Conservation (phyloP, 2,888 invertebrate species). For the Eupithecia insigniata region DNA sequence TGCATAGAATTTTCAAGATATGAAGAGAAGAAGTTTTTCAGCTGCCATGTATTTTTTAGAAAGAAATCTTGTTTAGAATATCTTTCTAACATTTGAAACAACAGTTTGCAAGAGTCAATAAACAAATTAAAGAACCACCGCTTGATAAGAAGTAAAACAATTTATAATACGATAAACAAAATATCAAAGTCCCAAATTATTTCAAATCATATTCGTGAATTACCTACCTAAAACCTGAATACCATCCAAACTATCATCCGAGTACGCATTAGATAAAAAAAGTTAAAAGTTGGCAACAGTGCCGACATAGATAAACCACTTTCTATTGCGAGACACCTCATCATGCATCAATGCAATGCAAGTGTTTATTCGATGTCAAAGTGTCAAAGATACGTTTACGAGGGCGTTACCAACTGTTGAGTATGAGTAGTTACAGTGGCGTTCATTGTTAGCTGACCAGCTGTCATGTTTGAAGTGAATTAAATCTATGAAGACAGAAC, state of each 20-base stretch:
- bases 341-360: conserved; percentile 41
- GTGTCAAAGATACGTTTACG: conserved; percentile 49
- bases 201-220: not conserved
- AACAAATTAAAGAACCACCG: not conserved
- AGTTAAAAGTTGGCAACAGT: conserved; percentile 25
- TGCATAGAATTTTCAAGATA: not conserved
- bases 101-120: not conserved
- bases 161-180: not conserved
- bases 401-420: conserved; percentile 31
- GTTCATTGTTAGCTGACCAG: not conserved
- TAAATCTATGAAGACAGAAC: too few species aligned
- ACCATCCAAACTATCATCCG: not conserved
- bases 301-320: conserved; percentile 49
- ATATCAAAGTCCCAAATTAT: not conserved
- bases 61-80: not conserved
- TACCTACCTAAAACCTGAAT: not conserved
- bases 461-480: too few species aligned
- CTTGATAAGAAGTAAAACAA: not conserved
- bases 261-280: not conserved
- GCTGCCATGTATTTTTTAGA: not conserved
- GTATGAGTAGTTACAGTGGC: not conserved
- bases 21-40: not conserved
- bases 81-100: too few species aligned
- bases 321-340: conserved; percentile 50
- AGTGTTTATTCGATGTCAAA: conserved; percentile 52